Conservation (phyloP, 1,140 invertebrate species). For the honey bee (Apis mellifera) region Amel_HAv3.1 CM009939.2:7790001-7790500, state of each 20-base stretch:
- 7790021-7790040: too few relatives aligned
- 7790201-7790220: background rate
- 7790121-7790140: background rate
- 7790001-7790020: too few relatives aligned
- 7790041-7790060: too few relatives aligned
- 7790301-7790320: conserved; percentile 30
- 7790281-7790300: conserved; percentile 16
- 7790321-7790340: conserved; percentile 24
- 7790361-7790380: conserved; percentile 14
- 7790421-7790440: conserved; percentile 35
- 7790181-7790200: background rate
- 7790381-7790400: conserved; percentile 22
- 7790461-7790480: conserved; percentile 14
- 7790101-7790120: background rate
- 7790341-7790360: conserved; percentile 15
- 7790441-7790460: conserved; percentile 22
- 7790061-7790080: background rate
- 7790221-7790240: background rate
- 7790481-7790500: too few relatives aligned
- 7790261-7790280: background rate
- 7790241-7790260: background rate
- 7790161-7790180: background rate
- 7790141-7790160: background rate
- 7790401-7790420: conserved; percentile 43
- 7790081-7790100: background rate